These are phyloP conservation scores for Glareola pratincola DNA, from an alignment of 2,113 vertebrate genomes.

Conservation along the genomic window DNA sequence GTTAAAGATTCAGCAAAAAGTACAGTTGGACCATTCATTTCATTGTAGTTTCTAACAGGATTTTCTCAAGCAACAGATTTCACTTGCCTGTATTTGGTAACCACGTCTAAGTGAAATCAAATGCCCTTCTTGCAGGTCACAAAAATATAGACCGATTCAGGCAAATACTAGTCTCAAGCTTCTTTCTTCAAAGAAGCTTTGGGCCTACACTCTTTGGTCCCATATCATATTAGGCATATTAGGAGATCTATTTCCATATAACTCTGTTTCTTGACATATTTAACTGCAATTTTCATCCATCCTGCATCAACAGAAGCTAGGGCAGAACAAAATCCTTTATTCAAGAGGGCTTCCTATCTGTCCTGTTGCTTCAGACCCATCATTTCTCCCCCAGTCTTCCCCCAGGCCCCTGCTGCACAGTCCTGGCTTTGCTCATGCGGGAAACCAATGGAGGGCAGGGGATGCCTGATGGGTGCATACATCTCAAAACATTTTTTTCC, in stretches of 20 bases:
- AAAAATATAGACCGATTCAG: background rate
- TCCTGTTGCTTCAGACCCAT: background rate
- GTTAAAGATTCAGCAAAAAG: background rate
- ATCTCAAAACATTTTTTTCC: background rate
- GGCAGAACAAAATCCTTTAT: background rate
- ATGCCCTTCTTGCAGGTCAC: background rate
- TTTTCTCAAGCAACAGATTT: background rate
- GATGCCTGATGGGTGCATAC: rapidly evolving
- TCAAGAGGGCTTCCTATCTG: background rate
- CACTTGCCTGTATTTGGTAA: background rate
- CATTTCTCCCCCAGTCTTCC: background rate
- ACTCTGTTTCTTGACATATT: background rate
- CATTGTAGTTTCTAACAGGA: background rate
- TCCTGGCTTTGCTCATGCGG: background rate
- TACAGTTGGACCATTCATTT: background rate
- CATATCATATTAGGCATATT: background rate
- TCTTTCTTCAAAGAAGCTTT: background rate
- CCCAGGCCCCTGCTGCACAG: background rate
- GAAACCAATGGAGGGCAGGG: background rate
- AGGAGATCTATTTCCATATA: background rate
- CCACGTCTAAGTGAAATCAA: background rate
- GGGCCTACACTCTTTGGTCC: background rate
- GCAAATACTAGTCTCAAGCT: background rate
- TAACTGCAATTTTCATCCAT: background rate
- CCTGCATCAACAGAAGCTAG: background rate